A percentile compares a stretch with the other conserved stretches of the same genome.
Evolutionary conservation across 1,140 invertebrate species (phyloP).

Genomic region (Idris sp.): DNA sequence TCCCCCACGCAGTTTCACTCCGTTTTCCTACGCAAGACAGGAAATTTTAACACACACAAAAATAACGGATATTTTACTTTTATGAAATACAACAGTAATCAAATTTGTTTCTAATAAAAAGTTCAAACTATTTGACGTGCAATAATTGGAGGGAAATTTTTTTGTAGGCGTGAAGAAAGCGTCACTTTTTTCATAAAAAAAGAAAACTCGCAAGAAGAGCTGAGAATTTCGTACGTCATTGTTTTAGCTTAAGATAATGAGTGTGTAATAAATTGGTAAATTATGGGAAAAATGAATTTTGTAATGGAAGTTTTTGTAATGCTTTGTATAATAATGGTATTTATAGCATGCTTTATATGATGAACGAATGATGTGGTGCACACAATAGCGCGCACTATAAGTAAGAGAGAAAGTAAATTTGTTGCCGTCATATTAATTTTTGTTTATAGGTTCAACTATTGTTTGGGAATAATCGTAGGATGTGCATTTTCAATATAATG

Average conservation of each 20-base stretch:
- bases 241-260: constrained; percentile 12
- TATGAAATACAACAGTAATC: too few relatives aligned
- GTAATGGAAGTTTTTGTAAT: constrained; percentile 41
- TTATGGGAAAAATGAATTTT: constrained; percentile 26
- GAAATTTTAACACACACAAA: too few relatives aligned
- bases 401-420: constrained; percentile 59
- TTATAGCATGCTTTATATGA: constrained; percentile 26
- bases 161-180: too few relatives aligned
- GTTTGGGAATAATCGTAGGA: constrained; percentile 59
- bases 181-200: too few relatives aligned
- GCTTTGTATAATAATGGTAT: constrained; percentile 28
- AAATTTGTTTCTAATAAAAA: too few relatives aligned
- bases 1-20: too few relatives aligned
- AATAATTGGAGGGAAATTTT: too few relatives aligned
- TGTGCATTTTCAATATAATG: constrained; percentile 58
- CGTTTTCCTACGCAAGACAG: too few relatives aligned
- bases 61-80: too few relatives aligned
- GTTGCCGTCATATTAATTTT: constrained; percentile 58
- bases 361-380: constrained; percentile 13
- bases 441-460: constrained; percentile 51
- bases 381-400: constrained; percentile 28
- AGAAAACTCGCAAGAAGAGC: too few relatives aligned
- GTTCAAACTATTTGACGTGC: too few relatives aligned
- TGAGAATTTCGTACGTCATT: constrained; percentile 20
- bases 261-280: constrained; percentile 27